These are phyloP conservation scores for Drosophila neutralis DNA, from an alignment of 2,888 invertebrate genomes.

Conservation along the genomic window DNA sequence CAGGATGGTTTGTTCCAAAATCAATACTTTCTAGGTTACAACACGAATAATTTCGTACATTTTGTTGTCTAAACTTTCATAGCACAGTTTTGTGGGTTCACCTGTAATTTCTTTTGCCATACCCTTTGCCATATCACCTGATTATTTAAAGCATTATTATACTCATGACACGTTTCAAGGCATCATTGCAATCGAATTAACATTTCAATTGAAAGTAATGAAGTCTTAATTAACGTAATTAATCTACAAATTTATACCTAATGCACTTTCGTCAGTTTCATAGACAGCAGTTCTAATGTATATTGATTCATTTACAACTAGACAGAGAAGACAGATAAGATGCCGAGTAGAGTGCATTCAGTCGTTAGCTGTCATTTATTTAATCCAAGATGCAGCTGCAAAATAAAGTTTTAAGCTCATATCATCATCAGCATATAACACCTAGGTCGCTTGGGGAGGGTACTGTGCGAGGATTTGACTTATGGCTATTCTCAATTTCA, in stretches of 20 bases:
- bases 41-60: not conserved
- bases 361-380: not conserved
- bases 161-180: not conserved
- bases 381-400: not conserved
- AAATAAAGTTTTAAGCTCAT: not conserved
- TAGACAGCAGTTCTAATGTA: not conserved
- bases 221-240: not conserved
- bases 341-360: not conserved
- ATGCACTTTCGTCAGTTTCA: constrained; percentile 14
- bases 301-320: constrained; percentile 3
- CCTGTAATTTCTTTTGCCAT: not conserved
- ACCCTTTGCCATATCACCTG: not conserved
- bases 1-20: not conserved
- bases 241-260: not conserved
- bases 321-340: not conserved
- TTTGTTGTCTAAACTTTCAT: not conserved
- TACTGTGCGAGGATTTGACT: not conserved
- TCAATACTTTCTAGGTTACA: not conserved
- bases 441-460: not conserved
- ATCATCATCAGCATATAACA: not conserved
- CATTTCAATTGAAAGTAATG: not conserved
- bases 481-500: constrained; percentile 2
- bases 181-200: not conserved
- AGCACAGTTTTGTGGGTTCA: constrained; percentile 13
- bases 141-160: not conserved